Base-by-base conservation (phyloP, 2,888 invertebrate species). In the Drosophila hamatofila region DNA sequence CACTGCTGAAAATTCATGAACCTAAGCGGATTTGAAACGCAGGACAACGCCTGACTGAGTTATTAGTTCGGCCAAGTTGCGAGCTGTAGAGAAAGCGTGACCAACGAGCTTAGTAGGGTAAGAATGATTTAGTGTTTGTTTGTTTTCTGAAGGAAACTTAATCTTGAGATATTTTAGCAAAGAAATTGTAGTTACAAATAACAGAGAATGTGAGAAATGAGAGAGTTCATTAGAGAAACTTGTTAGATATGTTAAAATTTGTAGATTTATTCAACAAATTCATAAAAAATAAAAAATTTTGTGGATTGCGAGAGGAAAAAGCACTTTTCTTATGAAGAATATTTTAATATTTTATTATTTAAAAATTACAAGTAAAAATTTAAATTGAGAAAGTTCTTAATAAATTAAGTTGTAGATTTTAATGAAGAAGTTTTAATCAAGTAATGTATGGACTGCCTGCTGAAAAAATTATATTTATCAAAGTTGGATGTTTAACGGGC, bases 21-120 rank as follows among this genome's bases (percentile, higher is more conserved):
- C 67, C 68, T 88, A 87, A 88, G 81, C 81, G 62, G 81, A 76
- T 86, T 83, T 79, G 84, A 81, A 79, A 37, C 59, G 57, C 80
- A 60, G 77, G 77, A 80, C 78, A 76, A 68, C 78, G 72, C 52
- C 33, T 41, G 16, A 41, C 60, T 75, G 72, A 80, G 71, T 75
- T 77, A 75, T 75, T 75, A 75, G 71, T 55, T 27, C 54, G 25
- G 2, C 41, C 60, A 51, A 52, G 60, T 14, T 42, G 25, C 44
- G 7, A 21, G 42, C 35, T 25, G 72, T n/a, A 14, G n/a, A 46
- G 60, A 30, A 49, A 72, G 72, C 77, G 77, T 78, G 80, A 72
- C 77, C 80, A 78, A 78, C 52, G 67, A 48, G 72, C 66, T 78
- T 72, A 78, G 62, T 67, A 58, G 80, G 67, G 35, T 80, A 78